Evolutionary conservation across 2,888 invertebrate genomes (phyloP).

Genomic region (Hirudinaria manillensis): DNA sequence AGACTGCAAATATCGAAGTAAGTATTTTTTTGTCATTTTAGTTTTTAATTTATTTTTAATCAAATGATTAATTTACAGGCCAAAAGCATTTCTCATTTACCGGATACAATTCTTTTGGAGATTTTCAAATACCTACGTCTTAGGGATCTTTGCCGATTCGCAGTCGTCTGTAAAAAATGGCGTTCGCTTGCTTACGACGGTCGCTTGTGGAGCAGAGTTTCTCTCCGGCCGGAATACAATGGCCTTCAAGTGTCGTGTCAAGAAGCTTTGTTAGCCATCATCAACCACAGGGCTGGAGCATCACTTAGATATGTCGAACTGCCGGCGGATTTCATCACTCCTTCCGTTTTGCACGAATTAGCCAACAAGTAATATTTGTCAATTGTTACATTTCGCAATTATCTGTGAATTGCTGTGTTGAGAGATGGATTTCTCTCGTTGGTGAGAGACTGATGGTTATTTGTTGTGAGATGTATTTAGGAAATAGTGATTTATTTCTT

Average conservation of each 20-base stretch:
- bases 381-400: not conserved
- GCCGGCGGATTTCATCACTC: slow-evolving; percentile 90
- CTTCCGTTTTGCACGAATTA: slow-evolving; percentile 90
- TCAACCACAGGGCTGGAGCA: slow-evolving; percentile 55
- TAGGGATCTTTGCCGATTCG: slow-evolving; percentile 84
- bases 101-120: slow-evolving; percentile 88
- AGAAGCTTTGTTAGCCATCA: slow-evolving; percentile 78
- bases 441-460: not conserved
- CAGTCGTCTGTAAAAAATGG: slow-evolving; percentile 92
- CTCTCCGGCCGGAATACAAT: slow-evolving; percentile 89
- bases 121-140: slow-evolving; percentile 90
- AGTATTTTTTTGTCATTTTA: not conserved
- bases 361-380: slow-evolving; percentile 60
- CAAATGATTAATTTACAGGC: not conserved
- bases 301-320: slow-evolving; percentile 57
- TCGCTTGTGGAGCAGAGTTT: slow-evolving; percentile 87
- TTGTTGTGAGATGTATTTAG: not conserved
- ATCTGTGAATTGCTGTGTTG: not conserved
- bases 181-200: slow-evolving; percentile 90
- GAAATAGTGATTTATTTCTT: not conserved
- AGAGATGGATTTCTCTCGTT: not conserved
- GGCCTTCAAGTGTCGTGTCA: slow-evolving; percentile 73
- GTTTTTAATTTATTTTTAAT: not conserved
- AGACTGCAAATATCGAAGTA: not conserved
- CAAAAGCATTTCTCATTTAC: slow-evolving; percentile 59